Evolutionary conservation across 2,797 vertebrate species (phyloP).

Genomic region (Sebastes trivittatus): DNA sequence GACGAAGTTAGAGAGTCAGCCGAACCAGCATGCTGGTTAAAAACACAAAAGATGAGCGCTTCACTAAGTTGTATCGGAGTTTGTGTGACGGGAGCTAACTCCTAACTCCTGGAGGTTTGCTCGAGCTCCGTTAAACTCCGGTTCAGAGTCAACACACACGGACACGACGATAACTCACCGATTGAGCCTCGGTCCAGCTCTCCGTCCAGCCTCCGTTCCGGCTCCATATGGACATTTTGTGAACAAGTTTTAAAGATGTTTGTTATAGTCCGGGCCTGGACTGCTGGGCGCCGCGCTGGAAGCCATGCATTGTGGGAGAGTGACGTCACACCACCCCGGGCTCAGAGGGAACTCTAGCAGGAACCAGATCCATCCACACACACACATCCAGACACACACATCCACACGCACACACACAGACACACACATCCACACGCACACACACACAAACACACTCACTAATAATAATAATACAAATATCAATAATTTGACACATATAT

Average conservation of each 20-base stretch:
- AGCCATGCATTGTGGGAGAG: constrained; percentile 94
- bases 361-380: background rate
- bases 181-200: constrained; percentile 4
- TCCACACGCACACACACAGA: rapidly evolving
- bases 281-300: constrained; percentile 81
- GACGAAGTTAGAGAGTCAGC: background rate
- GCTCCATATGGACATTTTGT: constrained; percentile 58
- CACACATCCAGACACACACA: too few relatives aligned
- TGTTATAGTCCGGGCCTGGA: constrained; percentile 84
- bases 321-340: constrained; percentile 82
- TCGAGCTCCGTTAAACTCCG: background rate
- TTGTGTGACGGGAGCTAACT: constrained; percentile 62
- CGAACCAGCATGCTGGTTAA: constrained; percentile 16
- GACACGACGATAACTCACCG: constrained; percentile 57
- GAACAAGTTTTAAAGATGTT: constrained; percentile 71
- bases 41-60: constrained; percentile 65
- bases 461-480: background rate
- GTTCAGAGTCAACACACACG: background rate
- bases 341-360: constrained; percentile 62
- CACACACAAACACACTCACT: too few relatives aligned
- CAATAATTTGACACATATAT: background rate
- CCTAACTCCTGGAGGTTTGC: constrained; percentile 42
- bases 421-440: too few relatives aligned
- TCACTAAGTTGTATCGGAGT: constrained; percentile 67
- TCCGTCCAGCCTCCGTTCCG: constrained; percentile 33